Evolutionary conservation across 2,888 invertebrate species (phyloP), one percentile per base, ranked within the genome.

Genomic region (Ormyrus labotus): DNA sequence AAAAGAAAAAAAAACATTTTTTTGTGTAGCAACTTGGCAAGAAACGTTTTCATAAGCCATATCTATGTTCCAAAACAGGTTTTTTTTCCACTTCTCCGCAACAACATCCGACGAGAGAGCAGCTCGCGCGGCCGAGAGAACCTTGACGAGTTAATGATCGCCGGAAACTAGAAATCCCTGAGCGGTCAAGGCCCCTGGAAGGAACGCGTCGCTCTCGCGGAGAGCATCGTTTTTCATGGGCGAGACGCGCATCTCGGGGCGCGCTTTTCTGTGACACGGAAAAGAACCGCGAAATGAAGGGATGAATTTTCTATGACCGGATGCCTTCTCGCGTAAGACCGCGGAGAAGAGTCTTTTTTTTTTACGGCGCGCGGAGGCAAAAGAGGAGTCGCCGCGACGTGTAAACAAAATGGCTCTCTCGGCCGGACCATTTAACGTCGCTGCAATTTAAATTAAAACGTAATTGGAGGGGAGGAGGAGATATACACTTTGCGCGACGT

Each of bases 251-350:
- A 34, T 34, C 34, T 34, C 34, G 34, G 48, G 51, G 68, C 76
- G 68, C 76, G 74, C 70, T 81, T 78, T 70, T 78, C 48, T 81
- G 69, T 69, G 58, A 58, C 67, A 63, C 61, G 79, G 67, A 81
- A 81, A 61, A 84, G 83, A 83, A 70, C 48, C 80, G 81, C 83
- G 84, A 87, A 86, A 87, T 87, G 85, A 86, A 83, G 83, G 81
- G 84, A 84, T 87, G 87, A 86, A 87, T 87, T 83, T 87, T 87
- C 84, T 82, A 87, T 87, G 86, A 85, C 73, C 19, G 19, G 51
- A 58, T 48, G 64, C 47, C 8, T 57, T 68, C 53, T 9, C 53
- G 10, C 48, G 34, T 73, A 0, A 34, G 34, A 4, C 34, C 34
- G 13, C 34, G 45, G 8, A 10, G 45, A 48, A 53, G 51, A 61